phyloP scores from a whole-genome alignment of 2,113 vertebrate species.

The Rhegmatorhina hoffmannsi region DNA sequence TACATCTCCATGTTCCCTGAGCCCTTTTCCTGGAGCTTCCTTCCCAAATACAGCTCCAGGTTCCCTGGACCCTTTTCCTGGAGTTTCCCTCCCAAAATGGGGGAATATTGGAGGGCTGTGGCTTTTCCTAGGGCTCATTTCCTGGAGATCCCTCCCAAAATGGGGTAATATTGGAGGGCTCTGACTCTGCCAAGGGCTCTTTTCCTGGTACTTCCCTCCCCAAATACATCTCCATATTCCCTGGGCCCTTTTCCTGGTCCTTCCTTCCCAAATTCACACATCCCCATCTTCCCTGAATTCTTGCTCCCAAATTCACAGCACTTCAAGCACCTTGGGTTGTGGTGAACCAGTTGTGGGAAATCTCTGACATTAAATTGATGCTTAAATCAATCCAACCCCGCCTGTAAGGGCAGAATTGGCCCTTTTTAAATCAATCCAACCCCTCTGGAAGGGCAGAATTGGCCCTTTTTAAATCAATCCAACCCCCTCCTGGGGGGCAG shows the following conservation, averaged over 20 bases:
- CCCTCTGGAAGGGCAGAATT: background rate
- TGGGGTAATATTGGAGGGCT: too few species aligned
- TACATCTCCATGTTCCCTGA: too few species aligned
- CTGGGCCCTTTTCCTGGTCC: too few species aligned
- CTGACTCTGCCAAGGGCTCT: background rate
- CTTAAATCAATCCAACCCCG: accelerated
- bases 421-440: background rate
- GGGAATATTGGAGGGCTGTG: too few species aligned
- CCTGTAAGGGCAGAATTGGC: background rate
- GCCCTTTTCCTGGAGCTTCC: background rate
- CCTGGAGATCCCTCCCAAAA: too few species aligned
- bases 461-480: background rate
- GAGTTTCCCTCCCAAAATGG: background rate
- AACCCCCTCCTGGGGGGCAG: background rate
- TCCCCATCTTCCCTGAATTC: accelerated
- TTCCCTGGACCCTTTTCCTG: too few species aligned
- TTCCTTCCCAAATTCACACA: background rate
- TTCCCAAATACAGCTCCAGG: background rate
- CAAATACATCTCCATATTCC: too few species aligned
- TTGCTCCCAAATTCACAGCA: accelerated
- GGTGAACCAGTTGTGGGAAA: background rate
- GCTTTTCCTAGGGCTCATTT: too few species aligned
- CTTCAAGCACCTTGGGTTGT: background rate
- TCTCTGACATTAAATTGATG: accelerated
- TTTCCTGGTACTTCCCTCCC: too few species aligned